Evolutionary conservation across 2,113 vertebrate species (phyloP).

Genomic region (Tinamus guttatus): DNA sequence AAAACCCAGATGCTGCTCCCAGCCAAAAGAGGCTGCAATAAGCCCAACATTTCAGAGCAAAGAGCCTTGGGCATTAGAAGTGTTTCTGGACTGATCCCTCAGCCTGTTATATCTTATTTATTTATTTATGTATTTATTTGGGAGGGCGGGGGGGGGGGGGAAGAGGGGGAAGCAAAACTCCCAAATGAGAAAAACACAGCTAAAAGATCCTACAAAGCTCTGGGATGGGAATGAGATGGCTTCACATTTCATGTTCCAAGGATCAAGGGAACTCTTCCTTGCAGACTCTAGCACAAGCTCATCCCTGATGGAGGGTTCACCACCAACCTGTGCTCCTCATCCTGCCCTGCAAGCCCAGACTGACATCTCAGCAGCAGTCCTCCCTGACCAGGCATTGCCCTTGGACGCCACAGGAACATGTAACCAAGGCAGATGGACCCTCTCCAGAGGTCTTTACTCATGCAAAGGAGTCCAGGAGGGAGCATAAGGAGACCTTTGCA

Average conservation of each 20-base stretch:
- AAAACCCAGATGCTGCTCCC: not conserved
- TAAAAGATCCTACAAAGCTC: not conserved
- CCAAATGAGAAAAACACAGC: not conserved
- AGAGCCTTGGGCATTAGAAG: not conserved
- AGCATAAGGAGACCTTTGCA: not conserved
- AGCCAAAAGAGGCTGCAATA: not conserved
- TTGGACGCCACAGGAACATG: not conserved
- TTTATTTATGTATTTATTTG: too few species aligned
- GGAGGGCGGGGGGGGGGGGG: too few species aligned
- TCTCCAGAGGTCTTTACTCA: not conserved
- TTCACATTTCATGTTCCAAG: rapidly evolving
- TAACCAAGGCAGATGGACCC: not conserved
- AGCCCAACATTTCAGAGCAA: rapidly evolving
- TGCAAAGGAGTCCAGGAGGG: not conserved
- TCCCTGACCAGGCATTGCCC: not conserved
- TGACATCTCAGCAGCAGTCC: rapidly evolving
- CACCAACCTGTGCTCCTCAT: not conserved
- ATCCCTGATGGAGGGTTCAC: not conserved
- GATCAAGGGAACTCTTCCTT: not conserved
- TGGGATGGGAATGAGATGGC: not conserved
- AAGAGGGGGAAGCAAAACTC: not conserved
- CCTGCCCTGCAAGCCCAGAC: not conserved
- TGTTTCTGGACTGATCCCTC: not conserved
- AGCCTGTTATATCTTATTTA: not conserved
- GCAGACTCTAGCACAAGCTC: not conserved